Percentiles rank a stretch among this genome's conserved stretches.
Conservation (phyloP, 2,113 vertebrate genomes). For the Rhipidura dahli region DNA sequence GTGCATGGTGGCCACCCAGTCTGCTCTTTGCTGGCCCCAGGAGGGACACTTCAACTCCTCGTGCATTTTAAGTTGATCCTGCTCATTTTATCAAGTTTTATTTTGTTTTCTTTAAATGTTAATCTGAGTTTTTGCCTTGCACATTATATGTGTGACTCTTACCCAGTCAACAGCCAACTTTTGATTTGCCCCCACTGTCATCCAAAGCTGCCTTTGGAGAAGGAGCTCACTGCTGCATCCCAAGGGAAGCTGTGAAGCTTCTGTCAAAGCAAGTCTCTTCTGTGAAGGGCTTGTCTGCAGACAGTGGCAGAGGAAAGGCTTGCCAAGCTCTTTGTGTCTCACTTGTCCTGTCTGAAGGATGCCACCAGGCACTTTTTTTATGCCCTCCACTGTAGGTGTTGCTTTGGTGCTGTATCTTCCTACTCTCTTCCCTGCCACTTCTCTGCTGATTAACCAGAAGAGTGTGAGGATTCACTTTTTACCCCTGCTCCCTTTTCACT, state of each 20-base stretch:
- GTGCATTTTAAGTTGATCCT: conserved; percentile 53
- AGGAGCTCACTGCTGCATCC: not conserved
- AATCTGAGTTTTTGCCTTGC: conserved; percentile 35
- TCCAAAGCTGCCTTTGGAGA: not conserved
- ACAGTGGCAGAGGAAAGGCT: not conserved
- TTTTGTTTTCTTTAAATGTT: conserved; percentile 49
- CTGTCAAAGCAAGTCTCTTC: not conserved
- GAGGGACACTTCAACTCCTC: not conserved
- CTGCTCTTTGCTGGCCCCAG: not conserved
- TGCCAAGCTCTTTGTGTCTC: not conserved
- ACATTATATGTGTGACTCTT: conserved; percentile 43
- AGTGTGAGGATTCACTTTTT: not conserved
- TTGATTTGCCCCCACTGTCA: not conserved
- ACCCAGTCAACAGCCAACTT: conserved; percentile 52
- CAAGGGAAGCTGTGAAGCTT: not conserved
- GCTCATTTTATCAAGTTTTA: conserved; percentile 48
- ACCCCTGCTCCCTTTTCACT: not conserved
- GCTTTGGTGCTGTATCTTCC: not conserved
- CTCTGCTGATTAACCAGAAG: not conserved
- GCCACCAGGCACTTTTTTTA: not conserved
- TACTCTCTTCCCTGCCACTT: not conserved
- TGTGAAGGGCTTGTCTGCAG: not conserved
- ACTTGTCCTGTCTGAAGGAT: not conserved
- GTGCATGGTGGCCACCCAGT: not conserved
- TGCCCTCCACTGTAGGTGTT: not conserved